Evolutionary conservation across 2,888 invertebrate species (phyloP).

Genomic region (Hetaerina titia): DNA sequence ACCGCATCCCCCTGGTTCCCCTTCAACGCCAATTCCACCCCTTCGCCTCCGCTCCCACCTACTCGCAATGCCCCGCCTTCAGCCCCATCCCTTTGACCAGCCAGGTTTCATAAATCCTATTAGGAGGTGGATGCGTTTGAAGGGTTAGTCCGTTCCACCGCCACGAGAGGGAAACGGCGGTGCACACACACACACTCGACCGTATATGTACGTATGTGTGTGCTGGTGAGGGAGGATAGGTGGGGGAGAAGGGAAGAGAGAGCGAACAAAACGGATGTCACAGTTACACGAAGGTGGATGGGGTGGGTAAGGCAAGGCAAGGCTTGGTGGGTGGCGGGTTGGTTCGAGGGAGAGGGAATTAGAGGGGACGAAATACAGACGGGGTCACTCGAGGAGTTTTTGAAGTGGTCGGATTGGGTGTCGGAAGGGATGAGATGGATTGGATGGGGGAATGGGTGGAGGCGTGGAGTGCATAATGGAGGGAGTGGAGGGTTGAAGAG

Average conservation of each 20-base stretch:
- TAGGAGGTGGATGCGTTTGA: constrained; percentile 36
- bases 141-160: constrained; percentile 36
- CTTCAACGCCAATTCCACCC: background rate
- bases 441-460: background rate
- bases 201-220: background rate
- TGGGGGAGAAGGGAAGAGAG: background rate
- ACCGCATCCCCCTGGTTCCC: background rate
- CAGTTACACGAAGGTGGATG: background rate
- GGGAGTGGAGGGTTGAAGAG: constrained; percentile 66
- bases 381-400: constrained; percentile 18
- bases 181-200: background rate
- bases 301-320: background rate
- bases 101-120: constrained; percentile 50
- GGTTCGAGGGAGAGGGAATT: background rate
- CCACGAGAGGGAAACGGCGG: background rate
- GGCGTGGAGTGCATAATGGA: constrained; percentile 62
- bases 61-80: background rate
- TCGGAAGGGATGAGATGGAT: background rate
- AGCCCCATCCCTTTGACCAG: constrained; percentile 18
- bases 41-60: background rate
- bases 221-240: background rate
- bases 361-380: background rate
- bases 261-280: constrained; percentile 30
- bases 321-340: background rate
- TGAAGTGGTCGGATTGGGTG: constrained; percentile 21